Evolutionary conservation across 2,797 vertebrate species (phyloP).

Genomic region (Peromyscus eremicus): DNA sequence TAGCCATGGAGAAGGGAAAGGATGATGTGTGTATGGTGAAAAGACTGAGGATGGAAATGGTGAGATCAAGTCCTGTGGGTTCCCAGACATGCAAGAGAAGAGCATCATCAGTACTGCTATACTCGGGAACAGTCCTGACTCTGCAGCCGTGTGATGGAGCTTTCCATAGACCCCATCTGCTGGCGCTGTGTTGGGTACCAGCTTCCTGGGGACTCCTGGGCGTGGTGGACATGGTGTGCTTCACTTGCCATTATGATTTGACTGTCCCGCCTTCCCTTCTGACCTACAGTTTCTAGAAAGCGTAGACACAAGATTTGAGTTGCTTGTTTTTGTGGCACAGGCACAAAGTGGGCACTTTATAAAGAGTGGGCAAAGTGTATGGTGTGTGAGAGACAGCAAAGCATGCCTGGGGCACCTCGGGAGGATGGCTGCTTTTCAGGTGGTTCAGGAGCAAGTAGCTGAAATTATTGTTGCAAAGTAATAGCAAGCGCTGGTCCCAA

Average conservation of each 20-base stretch:
- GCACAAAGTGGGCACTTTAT: not conserved
- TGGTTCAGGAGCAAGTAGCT: rapidly evolving
- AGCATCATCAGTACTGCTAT: rapidly evolving
- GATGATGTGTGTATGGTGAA: rapidly evolving
- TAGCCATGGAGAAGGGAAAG: too few species aligned
- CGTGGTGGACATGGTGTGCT: rapidly evolving
- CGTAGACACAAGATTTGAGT: not conserved
- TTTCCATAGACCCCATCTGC: not conserved
- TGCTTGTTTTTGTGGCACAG: not conserved
- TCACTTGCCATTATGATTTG: not conserved
- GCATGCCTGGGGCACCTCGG: rapidly evolving
- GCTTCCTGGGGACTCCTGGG: rapidly evolving
- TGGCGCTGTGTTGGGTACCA: too few species aligned
- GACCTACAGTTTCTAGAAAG: not conserved
- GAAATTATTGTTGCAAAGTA: not conserved
- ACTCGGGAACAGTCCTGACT: not conserved
- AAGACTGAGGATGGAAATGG: rapidly evolving
- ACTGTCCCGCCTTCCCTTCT: not conserved
- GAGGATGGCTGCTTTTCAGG: not conserved
- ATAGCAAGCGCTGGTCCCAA: not conserved
- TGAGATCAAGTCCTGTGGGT: not conserved
- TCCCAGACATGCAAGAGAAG: rapidly evolving
- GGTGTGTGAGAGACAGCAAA: not conserved
- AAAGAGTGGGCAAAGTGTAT: not conserved
- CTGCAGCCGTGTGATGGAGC: not conserved